Conservation (phyloP, 2,888 invertebrate genomes). For the Phania funesta region DNA sequence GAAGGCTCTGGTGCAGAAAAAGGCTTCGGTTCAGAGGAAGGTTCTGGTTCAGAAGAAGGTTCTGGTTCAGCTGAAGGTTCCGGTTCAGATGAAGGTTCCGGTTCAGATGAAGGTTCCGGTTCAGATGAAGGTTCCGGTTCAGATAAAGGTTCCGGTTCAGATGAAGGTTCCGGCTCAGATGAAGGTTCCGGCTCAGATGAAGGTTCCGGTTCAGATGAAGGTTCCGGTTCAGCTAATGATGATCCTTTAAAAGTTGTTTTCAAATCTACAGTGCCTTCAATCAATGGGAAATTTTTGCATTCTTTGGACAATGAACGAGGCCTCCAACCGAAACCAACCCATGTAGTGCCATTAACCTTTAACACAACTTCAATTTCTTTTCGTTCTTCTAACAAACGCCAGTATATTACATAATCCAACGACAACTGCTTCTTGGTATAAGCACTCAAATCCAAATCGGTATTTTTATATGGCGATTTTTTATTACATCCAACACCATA, state of each 20-base stretch:
- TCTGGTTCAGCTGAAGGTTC: conserved; percentile 71
- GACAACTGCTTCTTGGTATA: conserved; percentile 88
- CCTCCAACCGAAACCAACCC: conserved; percentile 95
- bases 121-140: conserved; percentile 79
- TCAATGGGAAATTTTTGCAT: conserved; percentile 90
- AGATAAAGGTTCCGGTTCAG: conserved; percentile 78
- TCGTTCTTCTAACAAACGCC: conserved; percentile 90
- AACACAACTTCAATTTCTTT: conserved; percentile 94
- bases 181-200: conserved; percentile 72
- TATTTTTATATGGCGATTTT: conserved; percentile 88
- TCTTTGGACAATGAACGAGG: conserved; percentile 87
- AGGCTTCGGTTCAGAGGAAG: no score
- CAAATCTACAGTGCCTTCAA: conserved; percentile 80
- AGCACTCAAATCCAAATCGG: conserved; percentile 85
- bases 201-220: conserved; percentile 76
- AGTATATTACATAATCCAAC: conserved; percentile 89
- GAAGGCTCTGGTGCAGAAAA: conserved; percentile 73
- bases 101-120: conserved; percentile 78
- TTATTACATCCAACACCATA: conserved; percentile 92
- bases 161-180: conserved; percentile 69
- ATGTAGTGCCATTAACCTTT: conserved; percentile 93
- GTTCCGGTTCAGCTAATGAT: conserved; percentile 69
- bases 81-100: conserved; percentile 74
- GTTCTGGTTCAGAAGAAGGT: conserved; percentile 75
- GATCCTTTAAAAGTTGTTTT: conserved; percentile 76